Percentiles rank a stretch among this genome's conserved stretches.
Evolutionary conservation across 2,113 vertebrate species (phyloP).

Genomic region (Brachypodius melanocephalos): DNA sequence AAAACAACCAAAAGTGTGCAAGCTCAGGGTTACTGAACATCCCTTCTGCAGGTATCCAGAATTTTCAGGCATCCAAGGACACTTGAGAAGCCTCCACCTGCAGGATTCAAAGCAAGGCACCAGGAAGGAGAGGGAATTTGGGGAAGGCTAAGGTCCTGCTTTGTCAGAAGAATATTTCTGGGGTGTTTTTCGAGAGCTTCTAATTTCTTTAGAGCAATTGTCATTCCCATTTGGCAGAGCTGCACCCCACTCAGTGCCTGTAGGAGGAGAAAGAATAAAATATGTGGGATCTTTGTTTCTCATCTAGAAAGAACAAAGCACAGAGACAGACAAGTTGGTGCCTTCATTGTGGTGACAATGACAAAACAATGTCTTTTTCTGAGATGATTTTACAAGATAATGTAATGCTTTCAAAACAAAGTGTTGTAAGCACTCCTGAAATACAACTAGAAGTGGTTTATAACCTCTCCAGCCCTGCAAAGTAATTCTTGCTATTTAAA

Average conservation of each 20-base stretch:
- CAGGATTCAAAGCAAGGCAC: neutral
- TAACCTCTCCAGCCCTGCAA: neutral
- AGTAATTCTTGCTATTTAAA: neutral
- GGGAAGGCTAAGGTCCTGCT: neutral
- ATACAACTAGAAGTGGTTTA: neutral
- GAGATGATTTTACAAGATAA: neutral
- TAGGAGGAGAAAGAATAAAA: neutral
- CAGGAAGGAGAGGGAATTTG: neutral
- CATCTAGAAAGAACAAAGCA: neutral
- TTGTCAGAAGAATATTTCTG: neutral
- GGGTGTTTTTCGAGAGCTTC: neutral
- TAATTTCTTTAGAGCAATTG: neutral
- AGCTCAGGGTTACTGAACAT: neutral
- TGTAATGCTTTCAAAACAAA: slow-evolving; percentile 9
- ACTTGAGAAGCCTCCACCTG: neutral
- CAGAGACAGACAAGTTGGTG: neutral
- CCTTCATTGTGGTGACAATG: neutral
- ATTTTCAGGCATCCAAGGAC: accelerated
- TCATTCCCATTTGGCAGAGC: neutral
- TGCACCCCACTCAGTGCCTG: neutral
- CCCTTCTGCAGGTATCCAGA: neutral
- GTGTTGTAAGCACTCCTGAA: neutral
- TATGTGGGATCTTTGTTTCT: neutral
- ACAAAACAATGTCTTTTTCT: neutral
- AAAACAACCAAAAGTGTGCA: neutral